A percentile compares a stretch with the other conserved stretches of the same genome.
Evolutionary conservation across 1,140 invertebrate species (phyloP).

Genomic region (Agrilus planipennis): DNA sequence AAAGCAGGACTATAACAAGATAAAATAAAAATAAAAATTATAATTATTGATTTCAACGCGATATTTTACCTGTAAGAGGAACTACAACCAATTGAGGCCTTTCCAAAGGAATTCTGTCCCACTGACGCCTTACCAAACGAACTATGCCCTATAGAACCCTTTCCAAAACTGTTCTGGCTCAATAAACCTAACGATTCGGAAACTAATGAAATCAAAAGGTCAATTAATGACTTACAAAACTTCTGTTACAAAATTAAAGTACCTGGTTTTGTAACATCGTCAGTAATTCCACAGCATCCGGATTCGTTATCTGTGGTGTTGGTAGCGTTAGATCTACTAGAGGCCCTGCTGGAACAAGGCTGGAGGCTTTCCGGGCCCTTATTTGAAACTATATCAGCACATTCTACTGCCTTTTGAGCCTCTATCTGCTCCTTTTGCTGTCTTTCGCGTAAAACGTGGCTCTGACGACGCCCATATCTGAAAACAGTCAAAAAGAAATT

Average conservation of each 20-base stretch:
- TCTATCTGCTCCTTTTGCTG: slow-evolving; percentile 37
- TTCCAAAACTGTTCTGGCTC: slow-evolving; percentile 20
- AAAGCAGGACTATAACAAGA: slow-evolving; percentile 21
- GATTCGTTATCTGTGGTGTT: slow-evolving; percentile 23
- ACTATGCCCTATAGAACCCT: slow-evolving; percentile 21
- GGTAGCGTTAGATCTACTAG: slow-evolving; percentile 15
- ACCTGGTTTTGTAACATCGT: slow-evolving; percentile 24
- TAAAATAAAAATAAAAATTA: too few relatives aligned
- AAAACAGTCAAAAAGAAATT: slow-evolving; percentile 47
- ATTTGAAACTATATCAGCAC: slow-evolving; percentile 7
- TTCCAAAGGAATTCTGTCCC: slow-evolving; percentile 8
- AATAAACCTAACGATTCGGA: slow-evolving; percentile 20
- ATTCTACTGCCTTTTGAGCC: slow-evolving; percentile 1
- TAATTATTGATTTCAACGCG: not conserved
- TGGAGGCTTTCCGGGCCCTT: slow-evolving; percentile 10
- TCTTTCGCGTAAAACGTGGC: slow-evolving; percentile 54
- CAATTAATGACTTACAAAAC: not conserved
- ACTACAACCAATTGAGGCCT: slow-evolving; percentile 21
- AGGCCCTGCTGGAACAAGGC: slow-evolving; percentile 24
- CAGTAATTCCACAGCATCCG: slow-evolving; percentile 27
- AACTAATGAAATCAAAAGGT: slow-evolving; percentile 10
- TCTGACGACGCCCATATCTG: slow-evolving; percentile 69
- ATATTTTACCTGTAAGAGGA: slow-evolving; percentile 22
- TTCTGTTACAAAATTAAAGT: slow-evolving; percentile 9
- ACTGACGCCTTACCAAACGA: slow-evolving; percentile 17